Evolutionary conservation across 2,888 invertebrate genomes (phyloP).

Genomic region (Isoperla grammatica): DNA sequence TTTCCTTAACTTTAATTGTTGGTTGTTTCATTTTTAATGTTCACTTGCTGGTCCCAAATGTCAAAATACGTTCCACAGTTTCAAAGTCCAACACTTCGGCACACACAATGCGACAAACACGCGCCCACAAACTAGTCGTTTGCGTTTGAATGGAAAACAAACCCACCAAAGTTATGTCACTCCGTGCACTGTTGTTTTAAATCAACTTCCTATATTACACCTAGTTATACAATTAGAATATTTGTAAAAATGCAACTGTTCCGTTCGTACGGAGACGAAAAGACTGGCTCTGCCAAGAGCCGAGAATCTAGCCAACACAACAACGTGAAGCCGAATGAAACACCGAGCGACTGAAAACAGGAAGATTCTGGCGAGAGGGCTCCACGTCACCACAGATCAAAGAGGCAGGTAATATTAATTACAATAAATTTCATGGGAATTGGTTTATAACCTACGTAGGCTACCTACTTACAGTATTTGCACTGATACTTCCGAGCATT

Average conservation of each 20-base stretch:
- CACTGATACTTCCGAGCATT: slow-evolving; percentile 24
- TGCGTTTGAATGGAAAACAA: slow-evolving; percentile 4
- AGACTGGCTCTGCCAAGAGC: too few relatives aligned
- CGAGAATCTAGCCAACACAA: not conserved
- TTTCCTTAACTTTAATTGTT: not conserved
- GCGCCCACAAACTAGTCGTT: not conserved
- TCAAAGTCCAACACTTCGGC: not conserved
- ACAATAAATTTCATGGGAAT: slow-evolving; percentile 16
- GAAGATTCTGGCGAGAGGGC: not conserved
- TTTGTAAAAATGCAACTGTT: not conserved
- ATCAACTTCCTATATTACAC: slow-evolving; percentile 24
- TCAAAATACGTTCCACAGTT: slow-evolving; percentile 18
- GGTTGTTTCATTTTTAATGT: slow-evolving; percentile 9
- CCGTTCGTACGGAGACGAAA: too few relatives aligned
- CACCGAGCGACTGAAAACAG: slow-evolving; percentile 17
- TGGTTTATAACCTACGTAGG: slow-evolving; percentile 18
- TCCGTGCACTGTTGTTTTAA: slow-evolving; percentile 7
- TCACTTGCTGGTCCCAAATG: slow-evolving; percentile 23
- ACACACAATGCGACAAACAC: not conserved
- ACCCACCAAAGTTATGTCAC: not conserved
- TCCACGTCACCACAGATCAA: slow-evolving; percentile 17
- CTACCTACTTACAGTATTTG: slow-evolving; percentile 26
- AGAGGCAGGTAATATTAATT: slow-evolving; percentile 17
- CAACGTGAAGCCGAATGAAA: slow-evolving; percentile 18
- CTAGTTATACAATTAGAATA: slow-evolving; percentile 15